Evolutionary conservation across 2,888 invertebrate genomes (phyloP).

Genomic region (Myopa tessellatipennis): DNA sequence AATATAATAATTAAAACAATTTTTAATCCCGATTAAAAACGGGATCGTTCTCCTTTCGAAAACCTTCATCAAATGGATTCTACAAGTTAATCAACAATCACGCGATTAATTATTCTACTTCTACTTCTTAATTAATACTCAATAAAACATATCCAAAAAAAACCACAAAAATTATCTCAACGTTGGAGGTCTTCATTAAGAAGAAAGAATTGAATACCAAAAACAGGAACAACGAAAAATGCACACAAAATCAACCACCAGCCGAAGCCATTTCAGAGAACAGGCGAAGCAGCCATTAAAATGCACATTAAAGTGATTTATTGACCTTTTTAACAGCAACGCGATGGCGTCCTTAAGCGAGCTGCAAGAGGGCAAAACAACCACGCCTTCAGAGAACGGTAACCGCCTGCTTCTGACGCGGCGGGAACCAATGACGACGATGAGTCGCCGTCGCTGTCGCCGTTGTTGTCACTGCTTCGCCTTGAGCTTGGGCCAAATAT

Average conservation of each 20-base stretch:
- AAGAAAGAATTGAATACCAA: not conserved
- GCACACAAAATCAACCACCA: not conserved
- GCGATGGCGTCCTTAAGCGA: slow-evolving; percentile 9
- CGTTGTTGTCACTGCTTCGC: not conserved
- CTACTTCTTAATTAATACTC: too few relatives aligned
- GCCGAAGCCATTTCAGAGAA: slow-evolving; percentile 15
- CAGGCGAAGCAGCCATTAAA: slow-evolving; percentile 34
- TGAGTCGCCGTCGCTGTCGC: not conserved
- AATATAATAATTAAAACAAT: too few relatives aligned
- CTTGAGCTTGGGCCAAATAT: not conserved
- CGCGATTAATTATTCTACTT: not conserved
- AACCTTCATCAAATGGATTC: not conserved
- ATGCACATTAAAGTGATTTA: slow-evolving; percentile 33
- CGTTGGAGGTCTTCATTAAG: slow-evolving; percentile 29
- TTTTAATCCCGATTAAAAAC: not conserved
- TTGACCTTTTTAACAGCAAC: slow-evolving; percentile 8
- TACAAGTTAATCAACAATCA: slow-evolving; percentile 3
- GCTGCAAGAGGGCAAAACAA: not conserved
- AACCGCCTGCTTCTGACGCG: slow-evolving; percentile 5
- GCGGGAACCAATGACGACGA: slow-evolving; percentile 20
- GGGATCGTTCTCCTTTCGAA: not conserved
- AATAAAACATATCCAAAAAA: too few relatives aligned
- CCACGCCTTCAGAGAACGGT: slow-evolving; percentile 19
- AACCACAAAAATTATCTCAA: not conserved
- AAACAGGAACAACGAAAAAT: slow-evolving; percentile 4